A percentile compares a stretch with the other conserved stretches of the same genome.
Evolutionary conservation across 2,888 invertebrate species (phyloP).

Genomic region (Rutpela maculata): DNA sequence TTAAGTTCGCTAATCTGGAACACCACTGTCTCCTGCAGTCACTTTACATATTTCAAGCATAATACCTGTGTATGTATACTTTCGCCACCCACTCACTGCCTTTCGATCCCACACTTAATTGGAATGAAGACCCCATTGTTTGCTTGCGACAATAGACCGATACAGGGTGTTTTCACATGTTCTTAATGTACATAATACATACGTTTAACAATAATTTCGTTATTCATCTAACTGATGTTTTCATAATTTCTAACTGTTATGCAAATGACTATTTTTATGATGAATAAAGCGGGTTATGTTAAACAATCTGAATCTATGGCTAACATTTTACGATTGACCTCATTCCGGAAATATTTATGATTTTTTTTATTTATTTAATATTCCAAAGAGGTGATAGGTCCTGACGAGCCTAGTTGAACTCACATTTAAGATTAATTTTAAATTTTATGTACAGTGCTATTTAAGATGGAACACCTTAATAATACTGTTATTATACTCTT

Average conservation of each 20-base stretch:
- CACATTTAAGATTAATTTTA: too few species aligned
- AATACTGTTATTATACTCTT: too few species aligned
- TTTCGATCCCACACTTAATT: constrained; percentile 51
- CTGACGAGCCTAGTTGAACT: too few species aligned
- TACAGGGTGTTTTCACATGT: constrained; percentile 35
- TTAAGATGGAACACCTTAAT: too few species aligned
- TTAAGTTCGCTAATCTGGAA: neutral
- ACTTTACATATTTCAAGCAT: constrained; percentile 49
- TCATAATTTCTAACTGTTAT: constrained; percentile 3
- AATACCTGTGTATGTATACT: constrained; percentile 30
- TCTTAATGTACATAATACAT: neutral
- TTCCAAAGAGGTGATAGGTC: too few species aligned
- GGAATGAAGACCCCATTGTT: constrained; percentile 49
- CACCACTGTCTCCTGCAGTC: neutral
- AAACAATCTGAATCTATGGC: too few species aligned
- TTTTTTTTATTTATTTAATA: too few species aligned
- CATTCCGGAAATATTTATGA: too few species aligned
- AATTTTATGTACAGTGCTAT: too few species aligned
- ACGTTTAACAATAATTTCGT: neutral
- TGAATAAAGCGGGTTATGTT: neutral
- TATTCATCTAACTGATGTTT: neutral
- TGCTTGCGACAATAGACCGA: constrained; percentile 38
- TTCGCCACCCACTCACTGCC: constrained; percentile 49
- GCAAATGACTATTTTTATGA: neutral
- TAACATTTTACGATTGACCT: too few species aligned